Evolutionary conservation across 2,113 vertebrate genomes (phyloP).

Genomic region (Dascyllus trimaculatus): DNA sequence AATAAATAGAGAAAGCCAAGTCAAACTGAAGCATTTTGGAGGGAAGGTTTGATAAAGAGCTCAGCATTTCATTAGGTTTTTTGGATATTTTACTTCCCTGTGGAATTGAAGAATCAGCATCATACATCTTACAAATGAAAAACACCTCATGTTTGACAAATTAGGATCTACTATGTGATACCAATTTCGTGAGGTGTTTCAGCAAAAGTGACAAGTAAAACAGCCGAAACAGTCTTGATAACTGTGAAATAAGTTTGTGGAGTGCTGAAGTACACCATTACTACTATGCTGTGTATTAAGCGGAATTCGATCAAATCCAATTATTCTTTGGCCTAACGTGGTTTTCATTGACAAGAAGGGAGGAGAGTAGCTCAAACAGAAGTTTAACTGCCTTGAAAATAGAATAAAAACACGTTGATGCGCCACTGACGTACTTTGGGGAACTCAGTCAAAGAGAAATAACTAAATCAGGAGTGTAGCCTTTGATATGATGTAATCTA

Average conservation of each 20-base stretch:
- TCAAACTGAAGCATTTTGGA: conserved; percentile 10
- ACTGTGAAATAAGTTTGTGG: neutral
- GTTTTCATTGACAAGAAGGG: neutral
- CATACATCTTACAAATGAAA: conserved; percentile 38
- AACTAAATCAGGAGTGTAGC: conserved; percentile 17
- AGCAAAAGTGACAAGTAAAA: conserved; percentile 16
- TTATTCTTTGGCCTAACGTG: neutral
- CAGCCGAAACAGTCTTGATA: conserved; percentile 8
- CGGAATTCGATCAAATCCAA: conserved; percentile 1
- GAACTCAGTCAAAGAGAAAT: neutral
- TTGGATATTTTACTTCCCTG: conserved; percentile 7
- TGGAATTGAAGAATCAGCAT: conserved; percentile 33
- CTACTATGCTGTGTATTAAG: neutral
- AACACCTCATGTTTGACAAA: conserved; percentile 23
- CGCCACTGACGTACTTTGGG: neutral
- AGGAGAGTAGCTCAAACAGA: neutral
- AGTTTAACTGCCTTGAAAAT: conserved; percentile 17
- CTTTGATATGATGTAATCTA: conserved; percentile 28
- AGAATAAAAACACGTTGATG: conserved; percentile 4
- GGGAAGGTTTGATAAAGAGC: conserved; percentile 11
- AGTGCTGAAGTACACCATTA: neutral
- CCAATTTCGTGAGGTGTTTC: neutral
- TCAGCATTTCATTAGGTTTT: conserved; percentile 21
- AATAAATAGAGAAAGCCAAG: neutral
- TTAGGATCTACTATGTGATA: conserved; percentile 11